These are phyloP conservation scores for Mythimna vitellina DNA, from an alignment of 2,888 invertebrate genomes.

Conservation along the genomic window DNA sequence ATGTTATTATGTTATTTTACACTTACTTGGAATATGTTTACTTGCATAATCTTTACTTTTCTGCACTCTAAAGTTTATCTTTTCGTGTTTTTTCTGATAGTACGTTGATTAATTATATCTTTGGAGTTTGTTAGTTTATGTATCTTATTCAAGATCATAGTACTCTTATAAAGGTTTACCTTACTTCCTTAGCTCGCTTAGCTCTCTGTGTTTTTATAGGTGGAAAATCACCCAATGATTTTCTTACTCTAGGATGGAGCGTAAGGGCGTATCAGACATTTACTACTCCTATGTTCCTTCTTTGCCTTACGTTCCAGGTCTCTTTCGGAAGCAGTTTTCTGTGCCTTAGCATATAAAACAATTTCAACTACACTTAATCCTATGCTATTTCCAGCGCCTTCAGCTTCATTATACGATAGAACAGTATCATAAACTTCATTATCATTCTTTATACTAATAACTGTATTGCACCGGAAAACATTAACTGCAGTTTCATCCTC, in stretches of 20 bases:
- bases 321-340: too few species aligned
- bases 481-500: slow-evolving; percentile 27
- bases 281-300: too few species aligned
- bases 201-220: too few species aligned
- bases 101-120: background rate
- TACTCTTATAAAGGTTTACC: background rate
- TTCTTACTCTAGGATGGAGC: too few species aligned
- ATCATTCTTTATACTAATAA: slow-evolving; percentile 15
- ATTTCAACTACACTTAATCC: background rate
- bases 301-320: too few species aligned
- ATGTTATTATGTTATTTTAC: slow-evolving; percentile 4
- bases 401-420: background rate
- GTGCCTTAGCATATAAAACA: background rate
- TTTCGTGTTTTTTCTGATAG: background rate
- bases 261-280: too few species aligned
- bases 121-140: background rate
- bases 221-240: too few species aligned
- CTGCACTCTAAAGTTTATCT: background rate
- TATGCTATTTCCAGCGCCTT: background rate
- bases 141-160: background rate
- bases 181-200: too few species aligned
- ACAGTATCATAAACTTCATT: slow-evolving; percentile 28
- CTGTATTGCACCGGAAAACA: slow-evolving; percentile 38
- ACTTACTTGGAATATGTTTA: slow-evolving; percentile 8
- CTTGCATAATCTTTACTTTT: background rate